Evolutionary conservation across 1,140 invertebrate species (phyloP).

Genomic region (Drosophila watanabei): DNA sequence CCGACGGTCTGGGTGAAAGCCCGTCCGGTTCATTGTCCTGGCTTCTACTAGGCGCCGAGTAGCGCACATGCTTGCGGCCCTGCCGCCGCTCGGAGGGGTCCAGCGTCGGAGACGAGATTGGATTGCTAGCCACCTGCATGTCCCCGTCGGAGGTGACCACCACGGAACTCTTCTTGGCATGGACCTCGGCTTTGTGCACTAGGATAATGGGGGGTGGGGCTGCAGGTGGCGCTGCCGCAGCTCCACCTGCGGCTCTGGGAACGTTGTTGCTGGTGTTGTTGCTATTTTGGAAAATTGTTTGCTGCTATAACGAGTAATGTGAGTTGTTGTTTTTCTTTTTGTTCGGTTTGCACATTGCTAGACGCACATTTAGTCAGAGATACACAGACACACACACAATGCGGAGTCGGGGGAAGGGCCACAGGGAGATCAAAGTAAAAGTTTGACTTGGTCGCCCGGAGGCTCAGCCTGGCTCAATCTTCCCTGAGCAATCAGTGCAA

Average conservation of each 20-base stretch:
- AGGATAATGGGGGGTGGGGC: slow-evolving; percentile 67
- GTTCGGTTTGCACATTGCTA: slow-evolving; percentile 37
- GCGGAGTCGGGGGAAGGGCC: background rate
- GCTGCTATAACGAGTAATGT: slow-evolving; percentile 85
- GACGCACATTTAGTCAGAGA: slow-evolving; percentile 57
- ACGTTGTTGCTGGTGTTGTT: slow-evolving; percentile 64
- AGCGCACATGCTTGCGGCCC: slow-evolving; percentile 61
- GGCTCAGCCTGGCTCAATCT: slow-evolving; percentile 9
- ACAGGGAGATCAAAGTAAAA: slow-evolving; percentile 32
- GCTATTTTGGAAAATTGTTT: slow-evolving; percentile 84
- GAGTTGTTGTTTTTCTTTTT: slow-evolving; percentile 60
- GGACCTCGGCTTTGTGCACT: slow-evolving; percentile 72
- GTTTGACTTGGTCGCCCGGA: slow-evolving; percentile 5
- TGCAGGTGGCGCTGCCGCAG: slow-evolving; percentile 35
- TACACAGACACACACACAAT: slow-evolving; percentile 19
- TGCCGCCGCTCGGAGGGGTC: slow-evolving; percentile 6
- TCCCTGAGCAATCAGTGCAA: slow-evolving; percentile 34
- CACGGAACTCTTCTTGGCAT: slow-evolving; percentile 65
- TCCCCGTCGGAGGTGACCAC: slow-evolving; percentile 52
- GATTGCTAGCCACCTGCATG: slow-evolving; percentile 35
- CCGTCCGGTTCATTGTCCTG: slow-evolving; percentile 46
- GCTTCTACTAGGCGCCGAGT: slow-evolving; percentile 49
- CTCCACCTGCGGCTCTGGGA: slow-evolving; percentile 41
- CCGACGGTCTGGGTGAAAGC: background rate
- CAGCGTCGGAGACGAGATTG: background rate